phyloP scores from a whole-genome alignment of 1,140 invertebrate species.

The Drosophila parabipectinata region DNA sequence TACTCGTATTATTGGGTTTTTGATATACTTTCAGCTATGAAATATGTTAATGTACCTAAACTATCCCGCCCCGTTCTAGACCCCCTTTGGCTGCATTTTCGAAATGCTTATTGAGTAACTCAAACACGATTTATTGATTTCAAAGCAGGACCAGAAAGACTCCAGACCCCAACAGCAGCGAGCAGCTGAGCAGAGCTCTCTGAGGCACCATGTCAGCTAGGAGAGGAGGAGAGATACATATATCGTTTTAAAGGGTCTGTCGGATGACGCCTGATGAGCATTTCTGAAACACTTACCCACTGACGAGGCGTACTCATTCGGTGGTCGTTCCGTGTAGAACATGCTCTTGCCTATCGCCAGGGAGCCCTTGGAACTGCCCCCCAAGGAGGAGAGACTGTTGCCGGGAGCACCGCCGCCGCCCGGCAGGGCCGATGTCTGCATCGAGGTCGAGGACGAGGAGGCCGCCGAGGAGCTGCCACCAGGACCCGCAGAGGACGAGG shows the following conservation, averaged over 20 bases:
- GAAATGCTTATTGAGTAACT: conserved; percentile 64
- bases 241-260: conserved; percentile 3
- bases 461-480: conserved; percentile 51
- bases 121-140: conserved; percentile 65
- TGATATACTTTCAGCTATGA: conserved; percentile 56
- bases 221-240: conserved; percentile 5
- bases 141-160: conserved; percentile 51
- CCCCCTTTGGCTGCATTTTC: conserved; percentile 80
- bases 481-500: conserved; percentile 52
- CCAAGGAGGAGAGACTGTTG: conserved; percentile 69
- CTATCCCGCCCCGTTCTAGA: conserved; percentile 49
- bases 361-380: conserved; percentile 70
- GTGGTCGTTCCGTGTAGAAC: conserved; percentile 83
- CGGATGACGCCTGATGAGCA: not conserved
- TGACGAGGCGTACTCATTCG: conserved; percentile 74
- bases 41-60: conserved; percentile 52
- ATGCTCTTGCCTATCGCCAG: conserved; percentile 83
- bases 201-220: conserved; percentile 39
- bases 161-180: conserved; percentile 44
- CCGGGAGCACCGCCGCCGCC: conserved; percentile 44
- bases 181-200: conserved; percentile 27
- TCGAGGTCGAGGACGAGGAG: conserved; percentile 71
- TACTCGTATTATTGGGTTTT: conserved; percentile 36
- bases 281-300: conserved; percentile 53
- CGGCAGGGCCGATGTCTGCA: conserved; percentile 66